A percentile compares a stretch with the other conserved stretches of the same genome.
These are phyloP conservation scores for Amazona finschi DNA, from an alignment of 2,797 vertebrate genomes.

Conservation along the genomic window DNA sequence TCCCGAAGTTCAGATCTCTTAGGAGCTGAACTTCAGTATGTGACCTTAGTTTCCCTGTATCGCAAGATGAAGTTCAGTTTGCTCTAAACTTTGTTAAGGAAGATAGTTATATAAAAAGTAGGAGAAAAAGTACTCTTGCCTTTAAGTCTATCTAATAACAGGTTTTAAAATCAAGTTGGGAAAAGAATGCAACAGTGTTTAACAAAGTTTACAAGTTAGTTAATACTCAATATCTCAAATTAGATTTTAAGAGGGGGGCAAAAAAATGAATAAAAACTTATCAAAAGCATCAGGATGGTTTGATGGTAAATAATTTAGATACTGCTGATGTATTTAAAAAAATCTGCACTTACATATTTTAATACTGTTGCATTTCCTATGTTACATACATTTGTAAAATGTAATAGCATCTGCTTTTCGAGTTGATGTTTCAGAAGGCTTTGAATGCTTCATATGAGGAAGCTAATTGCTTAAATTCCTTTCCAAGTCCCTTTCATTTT, in stretches of 20 bases:
- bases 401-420: not conserved
- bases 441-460: not conserved
- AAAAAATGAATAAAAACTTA: not conserved
- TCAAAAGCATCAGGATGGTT: not conserved
- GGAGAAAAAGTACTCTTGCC: not conserved
- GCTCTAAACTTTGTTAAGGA: not conserved
- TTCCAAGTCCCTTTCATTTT: not conserved
- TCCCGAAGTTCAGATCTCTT: not conserved
- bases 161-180: not conserved
- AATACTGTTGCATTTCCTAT: not conserved
- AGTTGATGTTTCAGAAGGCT: not conserved
- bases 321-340: not conserved
- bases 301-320: not conserved
- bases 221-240: not conserved
- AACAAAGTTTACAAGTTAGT: not conserved
- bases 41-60: not conserved
- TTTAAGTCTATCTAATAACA: not conserved
- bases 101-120: not conserved
- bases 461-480: not conserved
- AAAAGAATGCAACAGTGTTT: not conserved
- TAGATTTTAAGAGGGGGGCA: not conserved
- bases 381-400: not conserved
- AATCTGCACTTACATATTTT: not conserved
- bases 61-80: not conserved
- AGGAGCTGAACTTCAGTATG: not conserved